Percentiles rank a stretch among this genome's conserved stretches.
phyloP scores from a whole-genome alignment of 2,797 vertebrate genomes.

The Coranthus polyacanthus region DNA sequence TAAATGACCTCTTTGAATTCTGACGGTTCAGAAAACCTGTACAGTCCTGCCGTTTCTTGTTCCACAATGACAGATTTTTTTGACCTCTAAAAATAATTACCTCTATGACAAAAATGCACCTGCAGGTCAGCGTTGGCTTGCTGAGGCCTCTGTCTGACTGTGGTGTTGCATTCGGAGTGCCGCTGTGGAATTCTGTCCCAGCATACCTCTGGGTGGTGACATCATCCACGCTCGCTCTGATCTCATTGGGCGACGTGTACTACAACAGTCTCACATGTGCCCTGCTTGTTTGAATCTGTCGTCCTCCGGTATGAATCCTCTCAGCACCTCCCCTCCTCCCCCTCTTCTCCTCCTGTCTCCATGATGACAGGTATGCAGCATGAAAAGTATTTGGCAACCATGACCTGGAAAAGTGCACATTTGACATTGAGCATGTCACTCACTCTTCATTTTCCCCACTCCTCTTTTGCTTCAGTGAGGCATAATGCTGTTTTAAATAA shows the following conservation, averaged over 20 bases:
- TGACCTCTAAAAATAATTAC: conserved; percentile 59
- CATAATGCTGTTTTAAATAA: conserved; percentile 47
- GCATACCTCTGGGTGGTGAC: conserved; percentile 55
- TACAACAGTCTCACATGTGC: conserved; percentile 13
- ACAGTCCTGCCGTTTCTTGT: conserved; percentile 36
- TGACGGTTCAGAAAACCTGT: conserved; percentile 17
- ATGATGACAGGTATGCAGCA: conserved; percentile 66
- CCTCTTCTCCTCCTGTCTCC: conserved; percentile 28
- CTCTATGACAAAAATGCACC: conserved; percentile 47
- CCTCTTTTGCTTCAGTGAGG: conserved; percentile 25
- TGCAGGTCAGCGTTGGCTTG: conserved; percentile 24
- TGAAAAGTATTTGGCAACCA: conserved; percentile 73
- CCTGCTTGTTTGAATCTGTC: conserved; percentile 63
- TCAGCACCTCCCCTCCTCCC: conserved; percentile 32
- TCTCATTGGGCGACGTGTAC: conserved; percentile 14
- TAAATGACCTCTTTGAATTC: conserved; percentile 25
- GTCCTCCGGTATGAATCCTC: conserved; percentile 48
- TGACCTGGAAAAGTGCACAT: conserved; percentile 71
- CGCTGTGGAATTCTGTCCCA: conserved; percentile 66
- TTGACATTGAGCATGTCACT: conserved; percentile 70
- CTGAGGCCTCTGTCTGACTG: conserved; percentile 33
- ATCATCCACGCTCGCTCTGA: conserved; percentile 53
- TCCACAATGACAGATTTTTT: conserved; percentile 52
- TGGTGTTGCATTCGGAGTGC: conserved; percentile 64
- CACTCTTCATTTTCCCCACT: conserved; percentile 35